Conservation (phyloP, 2,797 vertebrate species). For the Liparis tanakae region DNA sequence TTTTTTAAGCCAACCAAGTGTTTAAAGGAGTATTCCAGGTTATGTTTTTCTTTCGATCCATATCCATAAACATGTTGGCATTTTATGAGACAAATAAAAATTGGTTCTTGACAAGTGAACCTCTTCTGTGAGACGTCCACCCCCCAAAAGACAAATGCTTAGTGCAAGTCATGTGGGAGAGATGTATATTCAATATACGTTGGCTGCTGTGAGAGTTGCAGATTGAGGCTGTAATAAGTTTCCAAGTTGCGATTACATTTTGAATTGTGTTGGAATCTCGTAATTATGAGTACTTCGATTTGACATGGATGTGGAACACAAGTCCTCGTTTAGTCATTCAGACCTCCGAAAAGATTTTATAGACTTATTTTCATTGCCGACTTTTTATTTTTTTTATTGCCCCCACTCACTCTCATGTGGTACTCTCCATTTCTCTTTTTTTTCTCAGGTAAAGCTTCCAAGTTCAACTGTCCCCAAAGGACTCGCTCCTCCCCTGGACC, state of each 20-base stretch:
- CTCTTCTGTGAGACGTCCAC: not conserved
- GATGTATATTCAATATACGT: not conserved
- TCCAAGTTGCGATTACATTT: not conserved
- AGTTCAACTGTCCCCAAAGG: conserved; percentile 68
- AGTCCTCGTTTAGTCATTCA: not conserved
- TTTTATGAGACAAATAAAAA: not conserved
- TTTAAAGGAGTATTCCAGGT: not conserved
- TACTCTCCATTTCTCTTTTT: not conserved
- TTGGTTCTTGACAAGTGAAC: too few species aligned
- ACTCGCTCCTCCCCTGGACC: conserved; percentile 78
- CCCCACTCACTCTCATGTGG: not conserved
- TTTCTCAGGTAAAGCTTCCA: conserved; percentile 80
- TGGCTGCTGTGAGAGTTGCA: not conserved
- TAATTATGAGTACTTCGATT: not conserved
- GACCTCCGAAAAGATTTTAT: not conserved
- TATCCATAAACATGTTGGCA: too few species aligned
- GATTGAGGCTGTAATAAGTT: not conserved
- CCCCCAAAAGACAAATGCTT: not conserved
- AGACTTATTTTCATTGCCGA: not conserved
- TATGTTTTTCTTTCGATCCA: not conserved
- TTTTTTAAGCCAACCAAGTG: not conserved
- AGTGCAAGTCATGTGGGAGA: not conserved
- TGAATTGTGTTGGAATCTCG: not conserved
- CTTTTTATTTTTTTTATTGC: too few species aligned
- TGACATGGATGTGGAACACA: not conserved